phyloP scores from a whole-genome alignment of 1,140 invertebrate species.

The Papilio machaon region DNA sequence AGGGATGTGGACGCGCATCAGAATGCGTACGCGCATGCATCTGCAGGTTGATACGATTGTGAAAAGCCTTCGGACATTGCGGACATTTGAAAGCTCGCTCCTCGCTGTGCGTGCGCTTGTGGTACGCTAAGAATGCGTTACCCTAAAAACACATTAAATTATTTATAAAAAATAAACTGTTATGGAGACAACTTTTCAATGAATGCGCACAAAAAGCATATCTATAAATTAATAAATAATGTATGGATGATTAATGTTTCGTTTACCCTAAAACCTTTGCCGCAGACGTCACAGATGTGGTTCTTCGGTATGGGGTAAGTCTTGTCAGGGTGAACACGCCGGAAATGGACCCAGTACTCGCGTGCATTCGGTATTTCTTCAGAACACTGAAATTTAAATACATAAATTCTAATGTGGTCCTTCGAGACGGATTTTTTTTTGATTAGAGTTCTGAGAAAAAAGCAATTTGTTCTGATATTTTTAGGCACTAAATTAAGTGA shows the following conservation, averaged over 20 bases:
- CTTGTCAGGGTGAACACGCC: slow-evolving; percentile 65
- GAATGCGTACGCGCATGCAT: slow-evolving; percentile 81
- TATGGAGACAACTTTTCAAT: too few species aligned
- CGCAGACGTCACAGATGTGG: slow-evolving; percentile 70
- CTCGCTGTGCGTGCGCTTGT: slow-evolving; percentile 83
- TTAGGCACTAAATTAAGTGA: neutral
- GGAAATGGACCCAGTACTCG: slow-evolving; percentile 69
- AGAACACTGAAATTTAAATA: slow-evolving; percentile 54
- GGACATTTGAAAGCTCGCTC: slow-evolving; percentile 81
- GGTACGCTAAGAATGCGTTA: slow-evolving; percentile 74
- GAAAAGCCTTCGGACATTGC: slow-evolving; percentile 81
- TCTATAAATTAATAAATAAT: neutral
- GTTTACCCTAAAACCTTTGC: slow-evolving; percentile 68
- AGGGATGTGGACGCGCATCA: slow-evolving; percentile 63
- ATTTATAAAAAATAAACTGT: too few species aligned
- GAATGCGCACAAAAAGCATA: too few species aligned
- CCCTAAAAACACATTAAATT: slow-evolving; percentile 52
- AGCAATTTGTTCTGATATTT: neutral
- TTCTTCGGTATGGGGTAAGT: slow-evolving; percentile 69
- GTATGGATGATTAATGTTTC: neutral
- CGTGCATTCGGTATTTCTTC: slow-evolving; percentile 65
- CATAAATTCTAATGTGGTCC: neutral
- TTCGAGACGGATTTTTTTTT: slow-evolving; percentile 16
- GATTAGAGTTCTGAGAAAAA: neutral
- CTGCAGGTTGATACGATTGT: slow-evolving; percentile 79